Evolutionary conservation across 92 coral and sea anemone species (phyloP).

Genomic region (Plumapathes pennacea): DNA sequence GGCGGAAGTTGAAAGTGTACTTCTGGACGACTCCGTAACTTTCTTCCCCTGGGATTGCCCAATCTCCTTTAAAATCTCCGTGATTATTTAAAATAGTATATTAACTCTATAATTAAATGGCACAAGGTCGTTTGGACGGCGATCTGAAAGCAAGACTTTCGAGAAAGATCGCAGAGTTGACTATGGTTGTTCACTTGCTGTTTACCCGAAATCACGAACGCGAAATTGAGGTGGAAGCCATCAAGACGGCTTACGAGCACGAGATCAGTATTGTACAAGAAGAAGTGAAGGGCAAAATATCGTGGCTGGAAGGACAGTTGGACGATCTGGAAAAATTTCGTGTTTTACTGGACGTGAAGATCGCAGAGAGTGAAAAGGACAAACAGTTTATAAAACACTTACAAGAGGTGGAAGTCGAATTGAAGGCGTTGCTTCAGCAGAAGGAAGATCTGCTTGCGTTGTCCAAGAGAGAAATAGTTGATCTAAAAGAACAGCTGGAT

Average conservation of each 20-base stretch:
- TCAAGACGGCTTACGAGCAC: conserved; percentile 78
- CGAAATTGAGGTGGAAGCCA: conserved; percentile 84
- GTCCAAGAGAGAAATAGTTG: conserved; percentile 68
- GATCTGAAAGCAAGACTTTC: conserved; percentile 86
- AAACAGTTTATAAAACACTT: conserved; percentile 65
- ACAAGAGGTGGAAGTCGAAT: conserved; percentile 58
- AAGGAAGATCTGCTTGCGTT: conserved; percentile 54
- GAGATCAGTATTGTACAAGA: conserved; percentile 70
- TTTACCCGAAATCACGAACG: conserved; percentile 96
- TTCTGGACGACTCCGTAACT: too few species aligned
- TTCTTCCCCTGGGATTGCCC: background rate
- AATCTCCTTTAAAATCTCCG: background rate
- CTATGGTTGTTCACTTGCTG: conserved; percentile 87
- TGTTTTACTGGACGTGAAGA: conserved; percentile 77
- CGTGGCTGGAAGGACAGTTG: conserved; percentile 93
- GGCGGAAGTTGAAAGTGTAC: too few species aligned
- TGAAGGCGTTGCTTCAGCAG: conserved; percentile 33
- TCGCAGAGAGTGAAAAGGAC: conserved; percentile 69
- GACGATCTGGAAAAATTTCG: conserved; percentile 85
- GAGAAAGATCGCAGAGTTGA: conserved; percentile 89
- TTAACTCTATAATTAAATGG: conserved; percentile 19
- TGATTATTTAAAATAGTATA: background rate
- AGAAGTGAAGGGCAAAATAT: conserved; percentile 77
- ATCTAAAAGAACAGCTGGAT: conserved; percentile 55
- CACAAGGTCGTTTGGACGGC: conserved; percentile 46